Evolutionary conservation across 1,140 invertebrate species (phyloP).

Genomic region (Drosophila nannoptera): DNA sequence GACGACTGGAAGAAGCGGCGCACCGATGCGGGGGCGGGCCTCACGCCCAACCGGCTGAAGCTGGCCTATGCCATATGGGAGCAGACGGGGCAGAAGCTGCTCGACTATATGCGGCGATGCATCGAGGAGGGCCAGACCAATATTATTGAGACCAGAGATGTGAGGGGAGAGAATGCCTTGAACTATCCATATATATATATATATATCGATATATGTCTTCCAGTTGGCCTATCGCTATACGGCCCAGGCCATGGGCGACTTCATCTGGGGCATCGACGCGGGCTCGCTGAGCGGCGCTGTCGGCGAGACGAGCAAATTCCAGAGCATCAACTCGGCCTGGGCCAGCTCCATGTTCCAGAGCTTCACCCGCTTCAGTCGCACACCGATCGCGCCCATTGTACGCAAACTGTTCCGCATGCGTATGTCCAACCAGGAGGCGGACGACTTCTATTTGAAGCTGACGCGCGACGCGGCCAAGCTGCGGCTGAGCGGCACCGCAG

Average conservation of each 20-base stretch:
- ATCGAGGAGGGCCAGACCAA: slow-evolving; percentile 20
- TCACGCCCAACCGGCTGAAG: slow-evolving; percentile 79
- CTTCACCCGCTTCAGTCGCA: slow-evolving; percentile 41
- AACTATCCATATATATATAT: background rate
- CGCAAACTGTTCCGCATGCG: slow-evolving; percentile 44
- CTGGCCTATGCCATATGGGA: slow-evolving; percentile 58
- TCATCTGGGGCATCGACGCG: slow-evolving; percentile 79
- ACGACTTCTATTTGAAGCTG: slow-evolving; percentile 66
- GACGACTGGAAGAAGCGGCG: slow-evolving; percentile 81
- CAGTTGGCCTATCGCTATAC: slow-evolving; percentile 77
- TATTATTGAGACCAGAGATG: slow-evolving; percentile 62
- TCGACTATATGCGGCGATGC: slow-evolving; percentile 40
- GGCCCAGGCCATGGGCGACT: slow-evolving; percentile 79
- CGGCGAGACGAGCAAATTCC: slow-evolving; percentile 38
- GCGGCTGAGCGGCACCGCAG: slow-evolving; percentile 41
- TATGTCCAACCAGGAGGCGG: slow-evolving; percentile 38
- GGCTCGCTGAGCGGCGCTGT: slow-evolving; percentile 54
- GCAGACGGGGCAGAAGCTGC: slow-evolving; percentile 39
- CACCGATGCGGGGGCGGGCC: slow-evolving; percentile 80
- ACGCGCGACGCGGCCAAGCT: slow-evolving; percentile 63
- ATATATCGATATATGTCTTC: background rate
- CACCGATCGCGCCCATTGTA: slow-evolving; percentile 47
- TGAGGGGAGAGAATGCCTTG: slow-evolving; percentile 5
- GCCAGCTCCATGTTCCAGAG: slow-evolving; percentile 37
- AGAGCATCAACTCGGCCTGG: slow-evolving; percentile 45